Evolutionary conservation across 2,797 vertebrate species (phyloP), one percentile per base, ranked within the genome.

Genomic region (Craterocephalus amniculus): DNA sequence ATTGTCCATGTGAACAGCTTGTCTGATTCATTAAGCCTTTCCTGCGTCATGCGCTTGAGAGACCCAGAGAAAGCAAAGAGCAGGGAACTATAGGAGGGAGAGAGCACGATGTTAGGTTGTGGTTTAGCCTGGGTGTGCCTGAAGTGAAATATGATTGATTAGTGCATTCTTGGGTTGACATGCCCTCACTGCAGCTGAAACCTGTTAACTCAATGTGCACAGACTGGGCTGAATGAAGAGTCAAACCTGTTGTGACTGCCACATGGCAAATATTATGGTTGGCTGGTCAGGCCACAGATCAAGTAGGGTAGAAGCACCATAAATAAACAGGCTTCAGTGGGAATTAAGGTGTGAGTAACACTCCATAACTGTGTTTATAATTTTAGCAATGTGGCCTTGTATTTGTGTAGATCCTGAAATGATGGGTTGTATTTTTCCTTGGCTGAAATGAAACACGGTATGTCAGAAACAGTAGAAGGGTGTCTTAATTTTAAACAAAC

Each of bases 131-230:
- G 63, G 74, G 81, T 74, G 78, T 89, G 87, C 89, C 89, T 78
- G 66, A 83, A 91, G 85, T 90, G 83, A 91, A 91, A 92, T 91
- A 88, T 91, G 92, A 93, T 92, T 93, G 92, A 94, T 94, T 93
- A 88, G 83, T 68, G 64, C 78, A 72, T 86, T 91, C 85, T 83
- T 79, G 70, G 83, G 78, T 79, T 88, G 91, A 92, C 91, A 81
- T 88, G 86, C 79, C 89, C 76, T 80, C 78, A 40, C 83, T 85
- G 72, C 89, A 89, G 88, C 84, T 90, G 87, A 90, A 91, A 91
- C 86, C 89, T 87, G 93, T 93, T 93, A 91, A 87, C 88, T 89
- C 78, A 55, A 89, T 88, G 84, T 86, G 87, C 80, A 74, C 29
- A 29, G 82, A 85, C 80, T 76, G 69, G 78, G 63, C 81, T 24